phyloP scores from a whole-genome alignment of 2,797 vertebrate genomes.

The Sphenodon punctatus region DNA sequence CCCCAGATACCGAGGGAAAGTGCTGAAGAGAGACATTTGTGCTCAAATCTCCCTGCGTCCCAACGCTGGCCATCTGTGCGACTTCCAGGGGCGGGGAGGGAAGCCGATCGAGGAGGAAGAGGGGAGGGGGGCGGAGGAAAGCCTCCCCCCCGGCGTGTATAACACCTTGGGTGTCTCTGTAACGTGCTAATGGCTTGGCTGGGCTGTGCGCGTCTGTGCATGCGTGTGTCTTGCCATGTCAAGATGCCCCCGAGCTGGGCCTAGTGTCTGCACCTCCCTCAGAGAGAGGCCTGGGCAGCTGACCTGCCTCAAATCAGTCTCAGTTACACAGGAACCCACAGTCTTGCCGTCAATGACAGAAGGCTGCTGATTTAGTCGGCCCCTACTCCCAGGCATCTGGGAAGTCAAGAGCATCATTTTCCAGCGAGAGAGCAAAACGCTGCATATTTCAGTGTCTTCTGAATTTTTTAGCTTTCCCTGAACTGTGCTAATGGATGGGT shows the following conservation, averaged over 20 bases:
- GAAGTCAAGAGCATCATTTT: constrained; percentile 49
- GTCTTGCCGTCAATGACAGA: constrained; percentile 11
- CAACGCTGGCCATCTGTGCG: background rate
- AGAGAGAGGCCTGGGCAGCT: too few relatives aligned
- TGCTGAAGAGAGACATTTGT: constrained; percentile 57
- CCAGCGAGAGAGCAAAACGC: constrained; percentile 36
- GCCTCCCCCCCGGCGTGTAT: too few relatives aligned
- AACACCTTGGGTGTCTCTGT: rapidly evolving
- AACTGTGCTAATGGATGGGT: constrained; percentile 65
- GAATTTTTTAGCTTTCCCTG: constrained; percentile 64
- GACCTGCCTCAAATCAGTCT: background rate
- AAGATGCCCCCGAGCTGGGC: rapidly evolving
- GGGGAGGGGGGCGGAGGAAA: background rate
- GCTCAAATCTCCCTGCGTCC: constrained; percentile 41
- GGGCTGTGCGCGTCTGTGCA: too few relatives aligned
- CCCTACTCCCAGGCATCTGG: constrained; percentile 47
- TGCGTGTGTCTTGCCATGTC: rapidly evolving
- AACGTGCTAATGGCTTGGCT: rapidly evolving
- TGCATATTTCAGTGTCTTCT: constrained; percentile 54
- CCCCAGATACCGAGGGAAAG: constrained; percentile 66
- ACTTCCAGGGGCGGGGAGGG: background rate
- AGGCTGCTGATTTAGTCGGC: constrained; percentile 50
- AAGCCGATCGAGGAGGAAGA: too few relatives aligned
- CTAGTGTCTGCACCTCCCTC: rapidly evolving
- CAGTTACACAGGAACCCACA: background rate